phyloP scores from a whole-genome alignment of 1,140 invertebrate species.

The Lepidotrigona ventralis region DNA sequence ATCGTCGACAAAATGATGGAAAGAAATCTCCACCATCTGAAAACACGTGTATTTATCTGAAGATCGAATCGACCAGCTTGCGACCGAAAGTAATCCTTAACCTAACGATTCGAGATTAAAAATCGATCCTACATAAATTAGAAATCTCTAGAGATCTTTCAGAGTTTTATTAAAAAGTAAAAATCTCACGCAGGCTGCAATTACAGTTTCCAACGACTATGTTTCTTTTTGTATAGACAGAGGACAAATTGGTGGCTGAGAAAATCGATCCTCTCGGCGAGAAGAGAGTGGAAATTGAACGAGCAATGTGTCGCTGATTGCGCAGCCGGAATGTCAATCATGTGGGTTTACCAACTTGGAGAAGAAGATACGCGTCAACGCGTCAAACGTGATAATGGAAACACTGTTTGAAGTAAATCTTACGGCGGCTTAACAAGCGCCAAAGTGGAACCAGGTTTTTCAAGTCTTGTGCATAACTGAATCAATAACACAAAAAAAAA shows the following conservation, averaged over 20 bases:
- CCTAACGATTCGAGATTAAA: no score
- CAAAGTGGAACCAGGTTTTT: conserved; percentile 37
- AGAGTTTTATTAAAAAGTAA: no score
- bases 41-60: neutral
- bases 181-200: no score
- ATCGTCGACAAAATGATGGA: no score
- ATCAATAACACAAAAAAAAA: no score
- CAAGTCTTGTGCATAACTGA: neutral
- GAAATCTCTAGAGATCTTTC: no score
- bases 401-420: conserved; percentile 56
- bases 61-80: neutral
- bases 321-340: conserved; percentile 30
- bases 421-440: conserved; percentile 40
- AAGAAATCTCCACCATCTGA: no score
- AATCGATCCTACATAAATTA: no score
- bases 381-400: conserved; percentile 49
- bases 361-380: conserved; percentile 26
- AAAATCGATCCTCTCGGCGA: conserved; percentile 11
- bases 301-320: conserved; percentile 36
- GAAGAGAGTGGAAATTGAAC: neutral
- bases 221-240: no score
- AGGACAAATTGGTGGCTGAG: conserved; percentile 5
- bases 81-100: neutral
- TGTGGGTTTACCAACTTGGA: conserved; percentile 23
- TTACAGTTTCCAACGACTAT: no score